Evolutionary conservation across 2,797 vertebrate species (phyloP).

Genomic region (Somateria mollissima): DNA sequence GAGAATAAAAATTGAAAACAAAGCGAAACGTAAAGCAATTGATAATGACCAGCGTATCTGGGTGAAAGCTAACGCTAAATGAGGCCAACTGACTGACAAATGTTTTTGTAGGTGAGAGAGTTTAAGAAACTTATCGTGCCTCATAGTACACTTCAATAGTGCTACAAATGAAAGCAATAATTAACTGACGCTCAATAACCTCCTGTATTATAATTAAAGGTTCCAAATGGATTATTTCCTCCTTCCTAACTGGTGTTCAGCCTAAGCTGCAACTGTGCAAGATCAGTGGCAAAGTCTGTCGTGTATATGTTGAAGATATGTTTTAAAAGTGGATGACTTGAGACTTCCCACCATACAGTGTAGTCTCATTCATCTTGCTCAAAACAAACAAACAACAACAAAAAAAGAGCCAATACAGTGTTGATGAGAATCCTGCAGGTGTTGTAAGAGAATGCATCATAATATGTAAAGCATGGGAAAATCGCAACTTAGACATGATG

Average conservation of each 20-base stretch:
- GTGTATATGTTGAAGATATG: not conserved
- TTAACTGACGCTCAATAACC: not conserved
- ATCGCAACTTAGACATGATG: not conserved
- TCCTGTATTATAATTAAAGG: not conserved
- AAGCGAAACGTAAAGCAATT: not conserved
- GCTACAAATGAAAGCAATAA: not conserved
- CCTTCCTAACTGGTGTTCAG: not conserved
- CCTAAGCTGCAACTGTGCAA: not conserved
- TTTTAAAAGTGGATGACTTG: not conserved
- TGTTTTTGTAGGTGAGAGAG: not conserved
- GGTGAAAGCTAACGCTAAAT: not conserved
- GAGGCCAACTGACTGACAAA: not conserved
- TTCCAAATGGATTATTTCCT: not conserved
- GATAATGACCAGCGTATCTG: not conserved
- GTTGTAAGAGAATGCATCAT: not conserved
- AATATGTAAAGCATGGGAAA: not conserved
- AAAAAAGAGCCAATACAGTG: not conserved
- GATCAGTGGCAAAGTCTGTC: not conserved
- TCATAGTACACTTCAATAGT: not conserved
- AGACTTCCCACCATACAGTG: not conserved
- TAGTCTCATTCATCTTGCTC: not conserved
- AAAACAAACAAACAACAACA: not conserved
- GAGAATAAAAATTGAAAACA: not conserved
- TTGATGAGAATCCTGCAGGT: not conserved
- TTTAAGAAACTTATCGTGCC: not conserved